Conservation (phyloP, 2,797 vertebrate species). For the Carapus acus region DNA sequence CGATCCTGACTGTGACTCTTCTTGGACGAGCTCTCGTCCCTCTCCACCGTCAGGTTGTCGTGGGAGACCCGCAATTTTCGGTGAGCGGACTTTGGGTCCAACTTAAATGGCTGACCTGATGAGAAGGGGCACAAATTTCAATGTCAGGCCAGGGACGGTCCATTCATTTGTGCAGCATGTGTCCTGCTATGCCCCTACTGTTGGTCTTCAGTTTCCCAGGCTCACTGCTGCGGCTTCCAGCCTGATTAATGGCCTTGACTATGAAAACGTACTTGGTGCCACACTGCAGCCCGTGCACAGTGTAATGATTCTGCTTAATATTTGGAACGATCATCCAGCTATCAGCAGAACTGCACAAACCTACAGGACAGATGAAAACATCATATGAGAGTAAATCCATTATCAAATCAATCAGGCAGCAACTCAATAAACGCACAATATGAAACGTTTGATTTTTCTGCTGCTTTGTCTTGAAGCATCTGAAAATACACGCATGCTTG, state of each 20-base stretch:
- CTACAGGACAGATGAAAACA: constrained; percentile 58
- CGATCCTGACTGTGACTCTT: constrained; percentile 95
- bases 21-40: constrained; percentile 93
- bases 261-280: constrained; percentile 97
- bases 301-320: constrained; percentile 99
- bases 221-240: constrained; percentile 90
- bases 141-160: background rate
- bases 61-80: constrained; percentile 93
- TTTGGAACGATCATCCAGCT: constrained; percentile 99
- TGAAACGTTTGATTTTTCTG: constrained; percentile 17
- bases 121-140: constrained; percentile 9
- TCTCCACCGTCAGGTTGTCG: constrained; percentile 94
- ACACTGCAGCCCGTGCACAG: constrained; percentile 93
- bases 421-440: constrained; percentile 22
- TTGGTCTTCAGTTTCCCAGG: constrained; percentile 96
- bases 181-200: constrained; percentile 74
- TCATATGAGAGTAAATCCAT: background rate
- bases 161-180: background rate
- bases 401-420: constrained; percentile 12
- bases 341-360: constrained; percentile 96
- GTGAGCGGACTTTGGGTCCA: constrained; percentile 95
- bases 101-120: constrained; percentile 95
- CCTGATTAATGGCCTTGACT: constrained; percentile 98
- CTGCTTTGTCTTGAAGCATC: constrained; percentile 36
- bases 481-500: constrained; percentile 23